Base-by-base conservation (phyloP, 2,797 vertebrate genomes). In the Coccyzus lansbergi region DNA sequence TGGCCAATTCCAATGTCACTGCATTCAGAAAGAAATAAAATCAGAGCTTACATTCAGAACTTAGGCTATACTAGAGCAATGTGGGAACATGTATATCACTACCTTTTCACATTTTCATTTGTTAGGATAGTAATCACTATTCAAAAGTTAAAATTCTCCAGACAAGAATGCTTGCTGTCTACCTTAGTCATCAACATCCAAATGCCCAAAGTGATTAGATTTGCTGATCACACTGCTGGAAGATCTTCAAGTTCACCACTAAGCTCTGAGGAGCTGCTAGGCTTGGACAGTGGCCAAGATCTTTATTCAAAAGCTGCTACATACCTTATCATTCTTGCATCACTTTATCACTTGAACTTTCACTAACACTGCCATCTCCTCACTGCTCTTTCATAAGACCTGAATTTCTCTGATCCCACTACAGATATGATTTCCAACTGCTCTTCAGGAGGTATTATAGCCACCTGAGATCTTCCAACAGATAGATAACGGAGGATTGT, bases 1-100 rank as follows among this genome's bases (percentile, higher is more conserved):
- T 99, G 99, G 79, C 99, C 99, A 89, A 99, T 99, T 93, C 99
- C 99, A 92, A 99, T 98, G 48, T 99, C 99, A 91, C 99, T 98
- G 93, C 1, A 10, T 13, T 20, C 83, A 93, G 53, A 86, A 88
- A 64, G 24, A 79, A 87, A 58, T 12, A 12, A 86, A 55, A 58
- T 70, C 17, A 44, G 53, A 25, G 81, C 26, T 68, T 58, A 20
- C 4, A 29, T 52, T 55, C 28, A 71, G 52, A 83, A 11, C 12
- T 17, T 55, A 24, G 22, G 40, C 29, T 70, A 11, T 20, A 42
- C 15, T 15, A 52, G 8, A 55, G 18, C 42, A 6, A 65, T 34
- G 26, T n/a, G 42, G 19, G 9, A 15, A 72, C 4, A 1, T 52
- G 22, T 56, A 10, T 40, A 67, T 5, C 1, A 0, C 52, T 81